Evolutionary conservation across 2,888 invertebrate species (phyloP), one percentile per base, ranked within the genome.

Genomic region (Conchocele bisecta): DNA sequence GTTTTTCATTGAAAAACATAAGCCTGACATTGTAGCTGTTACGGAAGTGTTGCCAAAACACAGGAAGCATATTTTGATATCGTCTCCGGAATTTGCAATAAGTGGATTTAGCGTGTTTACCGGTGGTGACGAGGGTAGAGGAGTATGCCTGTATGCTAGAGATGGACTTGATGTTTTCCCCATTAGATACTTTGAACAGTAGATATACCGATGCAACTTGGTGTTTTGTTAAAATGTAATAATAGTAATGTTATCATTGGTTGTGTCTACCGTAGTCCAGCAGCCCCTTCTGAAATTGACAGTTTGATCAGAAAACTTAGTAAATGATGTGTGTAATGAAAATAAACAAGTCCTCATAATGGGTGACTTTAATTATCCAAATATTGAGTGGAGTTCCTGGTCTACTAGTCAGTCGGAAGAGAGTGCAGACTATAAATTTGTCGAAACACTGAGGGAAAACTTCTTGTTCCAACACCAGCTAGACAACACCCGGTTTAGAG

Each of bases 291-390:
- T 9, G 31, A 60, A 26, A 60, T 50, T 50, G 26, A 24, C 4
- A 22, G 37, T 2, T 11, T 4, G 20, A 35, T 59, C n/a, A 26
- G 42, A 17, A n/a, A 13, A 28, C n/a, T 39, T 57, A 20, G 11
- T 57, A 3, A 17, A 42, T 9, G 20, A n/a, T 48, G 59, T 42
- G 20, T 44, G 20, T 15, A 22, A 22, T 42, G 37, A 29, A 7
- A 17, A 26, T 31, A 37, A 48, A 3, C 15, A 50, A 1, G 4
- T 60, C 7, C 4, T 60, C 7, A 37, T 60, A 6, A 15, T 60
- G 5, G 60, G 60, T 3, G 60, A 60, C 28, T 57, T 59, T 46
- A 59, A 59, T 17, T 46, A 48, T 22, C 59, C 59, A 15, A 48
- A 42, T 20, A 59, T 59, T 7, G 35, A 59, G 9, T 59, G 59